These are phyloP conservation scores for Uloborus plumipes DNA, from an alignment of 2,888 invertebrate species.

Conservation along the genomic window DNA sequence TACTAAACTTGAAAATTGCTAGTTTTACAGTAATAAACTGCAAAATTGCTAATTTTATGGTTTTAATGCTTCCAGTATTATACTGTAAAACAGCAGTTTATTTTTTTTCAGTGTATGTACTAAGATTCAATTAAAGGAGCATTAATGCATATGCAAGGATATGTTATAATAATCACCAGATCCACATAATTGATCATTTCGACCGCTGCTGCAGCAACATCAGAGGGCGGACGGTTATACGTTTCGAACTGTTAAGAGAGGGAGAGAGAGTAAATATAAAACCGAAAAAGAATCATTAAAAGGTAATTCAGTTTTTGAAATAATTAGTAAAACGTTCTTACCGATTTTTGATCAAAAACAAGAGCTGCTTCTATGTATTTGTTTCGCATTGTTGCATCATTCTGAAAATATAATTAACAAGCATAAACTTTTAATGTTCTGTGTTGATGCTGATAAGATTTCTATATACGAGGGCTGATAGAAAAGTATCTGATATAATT, in stretches of 20 bases:
- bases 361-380: slow-evolving; percentile 50
- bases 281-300: neutral
- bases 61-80: no score
- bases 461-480: no score
- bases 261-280: neutral
- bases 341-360: slow-evolving; percentile 32
- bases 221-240: slow-evolving; percentile 14
- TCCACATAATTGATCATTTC: slow-evolving; percentile 49
- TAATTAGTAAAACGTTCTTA: slow-evolving; percentile 2
- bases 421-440: no score
- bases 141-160: no score
- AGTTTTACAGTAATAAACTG: no score
- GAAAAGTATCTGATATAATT: no score
- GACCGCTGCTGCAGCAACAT: slow-evolving; percentile 14
- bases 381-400: slow-evolving; percentile 2
- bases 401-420: neutral
- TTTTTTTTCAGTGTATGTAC: no score
- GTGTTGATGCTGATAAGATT: no score
- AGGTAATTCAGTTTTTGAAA: neutral
- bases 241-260: slow-evolving; percentile 28
- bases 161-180: slow-evolving; percentile 22
- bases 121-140: no score
- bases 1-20: no score
- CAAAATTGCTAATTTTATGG: no score
- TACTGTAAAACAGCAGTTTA: no score